These are phyloP conservation scores for Cricetomys ansorgei DNA, from an alignment of 2,113 vertebrate genomes.

Conservation along the genomic window DNA sequence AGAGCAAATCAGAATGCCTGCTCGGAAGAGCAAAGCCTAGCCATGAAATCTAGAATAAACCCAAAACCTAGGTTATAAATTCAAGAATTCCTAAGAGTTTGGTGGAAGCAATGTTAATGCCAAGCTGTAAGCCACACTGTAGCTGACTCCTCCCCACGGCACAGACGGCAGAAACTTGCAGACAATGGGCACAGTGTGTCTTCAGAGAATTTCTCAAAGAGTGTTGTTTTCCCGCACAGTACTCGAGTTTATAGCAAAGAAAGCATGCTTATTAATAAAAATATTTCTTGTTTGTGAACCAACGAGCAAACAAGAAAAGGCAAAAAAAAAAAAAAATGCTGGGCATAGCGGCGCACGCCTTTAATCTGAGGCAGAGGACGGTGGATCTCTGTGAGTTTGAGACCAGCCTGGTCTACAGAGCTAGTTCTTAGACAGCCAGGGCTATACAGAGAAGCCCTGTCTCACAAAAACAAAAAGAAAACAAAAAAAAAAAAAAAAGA, in stretches of 20 bases:
- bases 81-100: background rate
- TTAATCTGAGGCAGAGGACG: too few species aligned
- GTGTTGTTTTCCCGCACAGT: background rate
- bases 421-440: too few species aligned
- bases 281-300: background rate
- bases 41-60: background rate
- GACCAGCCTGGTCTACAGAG: too few species aligned
- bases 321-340: too few species aligned
- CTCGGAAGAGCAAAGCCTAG: background rate
- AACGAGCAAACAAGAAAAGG: background rate
- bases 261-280: background rate
- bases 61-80: background rate
- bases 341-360: too few species aligned
- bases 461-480: too few species aligned
- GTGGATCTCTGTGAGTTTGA: too few species aligned
- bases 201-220: background rate
- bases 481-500: too few species aligned
- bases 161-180: background rate
- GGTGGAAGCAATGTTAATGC: background rate
- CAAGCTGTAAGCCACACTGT: background rate
- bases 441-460: too few species aligned
- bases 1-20: constrained; percentile 8
- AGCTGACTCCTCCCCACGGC: background rate
- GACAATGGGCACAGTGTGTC: background rate
- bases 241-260: constrained; percentile 22